Base-by-base conservation (phyloP, 2,113 vertebrate genomes). In the Tupaia chinensis region DNA sequence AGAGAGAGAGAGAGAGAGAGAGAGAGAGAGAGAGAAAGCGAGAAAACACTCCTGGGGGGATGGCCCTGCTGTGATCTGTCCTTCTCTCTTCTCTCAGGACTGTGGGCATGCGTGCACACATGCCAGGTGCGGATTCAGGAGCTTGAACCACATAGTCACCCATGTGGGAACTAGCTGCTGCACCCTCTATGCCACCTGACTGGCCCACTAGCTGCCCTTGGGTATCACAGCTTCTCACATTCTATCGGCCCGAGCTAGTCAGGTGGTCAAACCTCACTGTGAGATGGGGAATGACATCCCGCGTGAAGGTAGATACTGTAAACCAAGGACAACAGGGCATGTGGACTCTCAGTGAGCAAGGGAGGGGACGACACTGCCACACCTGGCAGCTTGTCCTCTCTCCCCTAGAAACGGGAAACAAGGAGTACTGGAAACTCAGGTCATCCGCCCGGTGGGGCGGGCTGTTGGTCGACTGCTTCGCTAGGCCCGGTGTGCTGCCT, bases 241-340 rank as follows among this genome's bases (percentile, higher is more conserved):
- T 27, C 8, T 15, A 22, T 10, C 27, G 34, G 74, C 25, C n/a
- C 9, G 12, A 65, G 12, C 60, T 5, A 2, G 58, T 63, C 14
- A 34, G 4, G 3, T 3, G 2, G 16, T 65, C 27, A 3, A 6
- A 25, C 9, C 2, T 32, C 16, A 22, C 14, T 10, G 23, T 69
- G 44, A 10, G 20, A 5, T 23, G 53, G 78, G 25, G 65, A 15
- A 7, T 44, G 68, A 9, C 3, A 29, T 13, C 12, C 65, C 25
- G n/a, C 13, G 2, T 3, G 7, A 32, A 81, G 56, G n/a, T 15
- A 11, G 63, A n/a, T 68, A 5, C 8, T 34, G 5, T 4, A 14
- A 5, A 8, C 29, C 20, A 20, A 13, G 7, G 69, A 14, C 2
- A 9, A 1, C 0, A 7, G 14, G 60, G 5, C 3, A 9, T 4